A percentile compares a stretch with the other conserved stretches of the same genome.
These are phyloP conservation scores for Myrmecophaga tridactyla DNA, from an alignment of 2,113 vertebrate species.

Conservation along the genomic window DNA sequence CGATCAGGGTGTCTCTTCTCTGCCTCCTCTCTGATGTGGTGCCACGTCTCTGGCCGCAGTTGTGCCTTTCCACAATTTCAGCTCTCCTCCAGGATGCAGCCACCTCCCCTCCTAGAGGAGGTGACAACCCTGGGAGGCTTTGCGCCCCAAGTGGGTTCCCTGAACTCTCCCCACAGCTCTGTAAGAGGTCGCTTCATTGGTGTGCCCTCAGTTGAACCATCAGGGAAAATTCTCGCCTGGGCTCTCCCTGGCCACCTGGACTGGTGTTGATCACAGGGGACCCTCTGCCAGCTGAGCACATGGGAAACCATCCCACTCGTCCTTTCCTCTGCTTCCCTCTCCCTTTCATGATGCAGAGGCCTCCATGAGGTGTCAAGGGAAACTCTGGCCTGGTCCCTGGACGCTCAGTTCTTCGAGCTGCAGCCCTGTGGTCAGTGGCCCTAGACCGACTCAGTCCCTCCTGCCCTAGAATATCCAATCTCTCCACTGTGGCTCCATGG, in stretches of 20 bases:
- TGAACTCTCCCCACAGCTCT: too few relatives aligned
- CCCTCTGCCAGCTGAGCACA: not conserved
- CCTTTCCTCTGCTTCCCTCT: too few relatives aligned
- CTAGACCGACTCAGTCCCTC: fast-evolving
- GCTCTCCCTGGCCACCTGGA: not conserved
- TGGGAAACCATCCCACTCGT: not conserved
- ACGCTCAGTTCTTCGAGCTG: not conserved
- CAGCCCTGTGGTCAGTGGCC: not conserved
- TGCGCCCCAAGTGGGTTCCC: fast-evolving
- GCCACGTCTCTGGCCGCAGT: fast-evolving
- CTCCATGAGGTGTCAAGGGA: too few relatives aligned
- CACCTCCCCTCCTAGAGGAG: not conserved
- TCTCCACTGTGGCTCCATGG: not conserved
- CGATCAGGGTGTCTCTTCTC: fast-evolving
- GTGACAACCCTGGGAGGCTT: too few relatives aligned
- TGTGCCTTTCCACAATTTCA: not conserved
- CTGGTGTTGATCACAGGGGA: too few relatives aligned
- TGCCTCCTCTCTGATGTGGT: not conserved
- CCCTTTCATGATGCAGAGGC: fast-evolving
- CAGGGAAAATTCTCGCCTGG: too few relatives aligned
- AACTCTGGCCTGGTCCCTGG: not conserved
- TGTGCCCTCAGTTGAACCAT: not conserved
- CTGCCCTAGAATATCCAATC: fast-evolving
- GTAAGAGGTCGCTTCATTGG: not conserved
- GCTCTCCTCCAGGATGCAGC: not conserved